These are phyloP conservation scores for Watsonalla binaria DNA, from an alignment of 2,888 invertebrate species.

Conservation along the genomic window DNA sequence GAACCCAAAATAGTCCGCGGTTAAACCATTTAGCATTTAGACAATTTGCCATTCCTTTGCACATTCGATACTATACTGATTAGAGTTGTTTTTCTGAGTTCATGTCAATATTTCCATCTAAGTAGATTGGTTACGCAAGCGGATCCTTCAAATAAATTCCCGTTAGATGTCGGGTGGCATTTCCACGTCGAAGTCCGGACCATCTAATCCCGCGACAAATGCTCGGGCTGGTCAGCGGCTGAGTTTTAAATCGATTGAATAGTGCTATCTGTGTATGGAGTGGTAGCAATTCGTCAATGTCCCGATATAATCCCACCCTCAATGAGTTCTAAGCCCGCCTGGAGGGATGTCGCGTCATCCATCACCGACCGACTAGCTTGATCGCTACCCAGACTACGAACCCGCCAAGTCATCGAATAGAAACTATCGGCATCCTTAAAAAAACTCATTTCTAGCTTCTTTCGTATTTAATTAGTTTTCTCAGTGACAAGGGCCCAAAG, in stretches of 20 bases:
- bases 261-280: constrained; percentile 61
- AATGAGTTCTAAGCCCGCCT: constrained; percentile 66
- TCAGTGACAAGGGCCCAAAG: not conserved
- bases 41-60: no score
- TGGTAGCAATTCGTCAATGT: constrained; percentile 71
- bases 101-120: not conserved
- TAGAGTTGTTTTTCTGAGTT: not conserved
- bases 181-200: constrained; percentile 12
- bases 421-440: constrained; percentile 39
- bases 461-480: constrained; percentile 17
- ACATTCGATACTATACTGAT: no score
- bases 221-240: constrained; percentile 30
- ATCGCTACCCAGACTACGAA: constrained; percentile 31
- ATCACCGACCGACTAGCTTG: constrained; percentile 52
- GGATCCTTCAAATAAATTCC: not conserved
- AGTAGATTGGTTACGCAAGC: not conserved
- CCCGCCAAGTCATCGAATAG: constrained; percentile 44
- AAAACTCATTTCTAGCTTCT: constrained; percentile 18
- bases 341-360: constrained; percentile 65
- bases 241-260: constrained; percentile 71
- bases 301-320: constrained; percentile 69
- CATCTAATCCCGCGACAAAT: constrained; percentile 38
- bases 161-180: not conserved
- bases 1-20: not conserved
- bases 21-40: not conserved